A percentile compares a stretch with the other conserved stretches of the same genome.
phyloP scores from a whole-genome alignment of 2,797 vertebrate genomes.

The Thalassophryne amazonica region DNA sequence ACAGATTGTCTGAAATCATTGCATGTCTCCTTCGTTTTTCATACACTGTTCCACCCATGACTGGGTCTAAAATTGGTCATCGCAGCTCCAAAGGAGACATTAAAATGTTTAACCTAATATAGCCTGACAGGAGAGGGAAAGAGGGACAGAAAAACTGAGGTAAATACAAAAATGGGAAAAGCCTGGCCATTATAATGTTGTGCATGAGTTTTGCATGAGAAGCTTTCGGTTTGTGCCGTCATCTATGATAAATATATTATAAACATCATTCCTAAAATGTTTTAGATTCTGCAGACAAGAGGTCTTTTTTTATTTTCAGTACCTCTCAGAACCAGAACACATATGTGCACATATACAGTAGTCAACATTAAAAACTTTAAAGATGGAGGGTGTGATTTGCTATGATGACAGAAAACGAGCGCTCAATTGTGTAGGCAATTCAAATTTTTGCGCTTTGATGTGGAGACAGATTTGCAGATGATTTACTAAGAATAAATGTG shows the following conservation, averaged over 20 bases:
- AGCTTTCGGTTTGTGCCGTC: conserved; percentile 56
- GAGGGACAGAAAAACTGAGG: conserved; percentile 12
- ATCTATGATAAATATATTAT: conserved; percentile 54
- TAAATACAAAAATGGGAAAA: conserved; percentile 34
- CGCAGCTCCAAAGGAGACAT: conserved; percentile 43
- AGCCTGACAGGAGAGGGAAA: conserved; percentile 16
- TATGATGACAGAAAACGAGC: no score
- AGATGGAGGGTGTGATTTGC: no score
- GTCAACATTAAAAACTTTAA: conserved; percentile 5
- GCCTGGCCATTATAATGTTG: conserved; percentile 31
- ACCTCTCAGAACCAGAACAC: conserved; percentile 30
- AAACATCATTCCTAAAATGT: conserved; percentile 42
- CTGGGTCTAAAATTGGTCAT: conserved; percentile 58
- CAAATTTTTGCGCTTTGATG: no score
- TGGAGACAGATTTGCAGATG: no score
- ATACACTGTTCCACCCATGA: conserved; percentile 54
- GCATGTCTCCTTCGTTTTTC: conserved; percentile 33
- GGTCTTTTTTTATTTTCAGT: conserved; percentile 26
- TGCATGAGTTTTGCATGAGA: conserved; percentile 47
- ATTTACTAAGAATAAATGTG: no score
- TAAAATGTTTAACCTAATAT: conserved; percentile 34
- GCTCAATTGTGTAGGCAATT: no score
- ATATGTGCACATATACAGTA: conserved; percentile 12
- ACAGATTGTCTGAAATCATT: conserved; percentile 39
- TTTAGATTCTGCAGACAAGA: conserved; percentile 31